Conservation (phyloP, 2,113 vertebrate genomes). For the Chaetops frenatus region DNA sequence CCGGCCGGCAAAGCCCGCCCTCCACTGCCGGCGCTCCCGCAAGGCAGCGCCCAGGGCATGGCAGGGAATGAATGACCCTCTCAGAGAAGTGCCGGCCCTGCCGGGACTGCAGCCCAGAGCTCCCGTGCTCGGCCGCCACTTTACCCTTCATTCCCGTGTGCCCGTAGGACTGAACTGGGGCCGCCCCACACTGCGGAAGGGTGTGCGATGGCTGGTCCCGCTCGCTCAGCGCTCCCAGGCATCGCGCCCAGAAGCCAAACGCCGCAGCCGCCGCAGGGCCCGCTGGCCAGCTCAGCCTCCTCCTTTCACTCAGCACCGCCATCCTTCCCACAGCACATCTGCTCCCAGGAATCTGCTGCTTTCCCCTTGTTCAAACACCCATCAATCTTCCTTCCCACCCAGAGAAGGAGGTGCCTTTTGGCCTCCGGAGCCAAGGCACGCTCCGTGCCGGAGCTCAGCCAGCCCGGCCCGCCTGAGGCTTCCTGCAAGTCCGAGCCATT, state of each 20-base stretch:
- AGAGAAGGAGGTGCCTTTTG: neutral
- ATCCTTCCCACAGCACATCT: neutral
- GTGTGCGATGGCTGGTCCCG: accelerated
- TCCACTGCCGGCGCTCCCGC: neutral
- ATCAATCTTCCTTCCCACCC: neutral
- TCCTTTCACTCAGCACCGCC: neutral
- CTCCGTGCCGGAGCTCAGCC: neutral
- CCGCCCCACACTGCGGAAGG: accelerated
- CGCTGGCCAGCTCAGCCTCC: neutral
- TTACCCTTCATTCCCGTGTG: neutral
- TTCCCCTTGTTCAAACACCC: neutral
- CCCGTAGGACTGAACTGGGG: accelerated
- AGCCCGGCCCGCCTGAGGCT: neutral
- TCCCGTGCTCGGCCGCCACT: accelerated
- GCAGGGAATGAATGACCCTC: accelerated
- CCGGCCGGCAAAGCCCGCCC: neutral
- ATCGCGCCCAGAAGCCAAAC: neutral
- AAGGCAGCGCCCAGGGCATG: neutral
- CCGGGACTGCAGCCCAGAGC: neutral
- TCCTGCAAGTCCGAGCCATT: neutral
- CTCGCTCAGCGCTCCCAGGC: neutral
- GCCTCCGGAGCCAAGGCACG: neutral
- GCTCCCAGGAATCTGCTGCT: neutral
- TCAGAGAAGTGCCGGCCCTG: too few species aligned
- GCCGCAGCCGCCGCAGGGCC: accelerated